Base-by-base conservation (phyloP, 2,113 vertebrate species). In the Megalops atlanticus region DNA sequence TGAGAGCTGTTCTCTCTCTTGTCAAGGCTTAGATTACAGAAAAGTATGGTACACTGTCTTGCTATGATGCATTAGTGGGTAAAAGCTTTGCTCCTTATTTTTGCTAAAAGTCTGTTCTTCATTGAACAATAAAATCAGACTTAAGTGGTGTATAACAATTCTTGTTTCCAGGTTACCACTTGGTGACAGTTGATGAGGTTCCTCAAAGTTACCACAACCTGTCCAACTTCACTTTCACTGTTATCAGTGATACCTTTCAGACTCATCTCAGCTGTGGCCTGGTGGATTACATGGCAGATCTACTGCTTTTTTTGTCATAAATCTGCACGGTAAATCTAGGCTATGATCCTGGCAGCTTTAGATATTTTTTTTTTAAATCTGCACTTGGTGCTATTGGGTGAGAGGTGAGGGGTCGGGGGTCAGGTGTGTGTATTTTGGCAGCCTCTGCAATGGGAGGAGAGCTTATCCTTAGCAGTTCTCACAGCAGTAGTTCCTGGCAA, bases 391-490 rank as follows among this genome's bases (percentile, higher is more conserved):
- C 21, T 76, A 5, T 6, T 12, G n/a, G n/a, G n/a, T n/a, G n/a
- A n/a, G n/a, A n/a, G n/a, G n/a, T n/a, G n/a, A n/a, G n/a, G 27
- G 14, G 45, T 52, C 45, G 8, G n/a, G 75, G 27, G 52, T 75
- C 43, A 75, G 31, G 18, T 75, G 74, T 47, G 41, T 75, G 74
- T 75, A 43, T 45, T 43, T 40, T 75, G 10, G 74, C 27, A 16
- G 31, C 38, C 31, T 15, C 33, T 73, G 31, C 31, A 73, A n/a
- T n/a, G n/a, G 71, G 5, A 75, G 39, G 74, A 75, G 2, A 43
- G 41, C 27, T 75, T 75, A 18, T 74, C 33, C 36, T 74, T 74
- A 36, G 72, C 72, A 18, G 31, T 74, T 12, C 18, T 74, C 27
- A 40, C 3, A 75, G 31, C 74, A 45, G 4, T 43, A 40, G 74